Conservation (phyloP, 1,140 invertebrate species). For the Homarus americanus region DNA sequence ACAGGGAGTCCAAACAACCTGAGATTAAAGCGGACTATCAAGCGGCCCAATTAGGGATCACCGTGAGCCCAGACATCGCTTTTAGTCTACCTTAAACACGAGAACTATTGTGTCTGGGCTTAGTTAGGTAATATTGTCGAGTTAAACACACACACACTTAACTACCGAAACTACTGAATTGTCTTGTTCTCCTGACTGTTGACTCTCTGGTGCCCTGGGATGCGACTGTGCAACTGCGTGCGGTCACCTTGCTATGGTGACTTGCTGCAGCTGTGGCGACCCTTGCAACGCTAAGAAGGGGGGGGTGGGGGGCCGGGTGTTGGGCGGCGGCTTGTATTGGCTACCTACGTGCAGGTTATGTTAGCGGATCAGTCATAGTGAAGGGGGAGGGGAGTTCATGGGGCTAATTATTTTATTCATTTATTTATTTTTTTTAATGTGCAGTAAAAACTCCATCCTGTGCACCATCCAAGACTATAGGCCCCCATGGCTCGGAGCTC, state of each 20-base stretch:
- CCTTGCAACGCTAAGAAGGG: slow-evolving; percentile 28
- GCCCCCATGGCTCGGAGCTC: too few relatives aligned
- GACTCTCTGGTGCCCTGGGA: slow-evolving; percentile 37
- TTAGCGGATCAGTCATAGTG: too few relatives aligned
- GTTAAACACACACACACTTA: too few relatives aligned
- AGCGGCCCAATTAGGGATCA: not conserved
- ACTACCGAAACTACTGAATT: not conserved
- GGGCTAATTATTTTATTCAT: too few relatives aligned
- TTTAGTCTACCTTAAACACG: too few relatives aligned
- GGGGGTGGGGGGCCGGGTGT: not conserved
- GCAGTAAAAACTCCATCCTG: too few relatives aligned
- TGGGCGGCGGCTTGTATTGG: not conserved
- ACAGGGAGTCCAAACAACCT: not conserved
- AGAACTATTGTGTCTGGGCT: too few relatives aligned
- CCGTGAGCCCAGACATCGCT: too few relatives aligned
- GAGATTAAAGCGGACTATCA: not conserved
- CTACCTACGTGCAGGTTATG: slow-evolving; percentile 22
- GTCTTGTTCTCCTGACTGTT: slow-evolving; percentile 22
- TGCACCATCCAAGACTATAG: too few relatives aligned
- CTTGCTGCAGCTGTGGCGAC: slow-evolving; percentile 48
- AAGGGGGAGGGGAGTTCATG: too few relatives aligned
- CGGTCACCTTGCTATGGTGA: slow-evolving; percentile 44
- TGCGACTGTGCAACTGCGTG: slow-evolving; percentile 39
- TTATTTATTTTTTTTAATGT: too few relatives aligned
- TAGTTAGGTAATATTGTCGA: too few relatives aligned